Percentiles rank a stretch among this genome's conserved stretches.
These are phyloP conservation scores for Melanotaenia nigrans DNA, from an alignment of 2,797 vertebrate species.

Conservation along the genomic window DNA sequence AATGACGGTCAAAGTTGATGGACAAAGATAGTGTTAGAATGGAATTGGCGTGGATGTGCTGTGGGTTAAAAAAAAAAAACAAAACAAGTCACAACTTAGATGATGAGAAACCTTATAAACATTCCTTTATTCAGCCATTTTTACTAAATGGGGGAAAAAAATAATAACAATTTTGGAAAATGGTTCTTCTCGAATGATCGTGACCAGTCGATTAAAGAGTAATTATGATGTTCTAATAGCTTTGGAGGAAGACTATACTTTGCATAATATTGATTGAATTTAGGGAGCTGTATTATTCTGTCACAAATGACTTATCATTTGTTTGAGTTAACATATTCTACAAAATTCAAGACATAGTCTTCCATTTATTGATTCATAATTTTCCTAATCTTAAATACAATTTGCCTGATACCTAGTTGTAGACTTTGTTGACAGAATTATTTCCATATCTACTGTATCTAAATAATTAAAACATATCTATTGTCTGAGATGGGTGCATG, in stretches of 20 bases:
- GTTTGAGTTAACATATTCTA: neutral
- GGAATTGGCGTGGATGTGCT: neutral
- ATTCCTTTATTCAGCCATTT: too few species aligned
- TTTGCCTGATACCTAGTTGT: neutral
- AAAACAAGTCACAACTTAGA: neutral
- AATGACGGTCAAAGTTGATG: neutral
- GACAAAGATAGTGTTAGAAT: neutral
- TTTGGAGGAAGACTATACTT: neutral
- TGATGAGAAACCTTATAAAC: too few species aligned
- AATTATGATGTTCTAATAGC: too few species aligned
- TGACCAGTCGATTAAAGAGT: too few species aligned
- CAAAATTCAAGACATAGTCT: neutral
- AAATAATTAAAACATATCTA: neutral
- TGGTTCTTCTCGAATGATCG: too few species aligned
- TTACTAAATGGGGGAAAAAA: too few species aligned
- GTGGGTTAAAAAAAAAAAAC: neutral
- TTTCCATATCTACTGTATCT: neutral
- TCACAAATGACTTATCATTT: neutral
- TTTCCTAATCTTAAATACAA: neutral
- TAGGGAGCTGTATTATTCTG: neutral
- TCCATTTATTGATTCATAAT: neutral
- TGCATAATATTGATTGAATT: neutral
- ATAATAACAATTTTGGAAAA: too few species aligned
- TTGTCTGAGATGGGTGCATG: neutral
- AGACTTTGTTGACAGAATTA: neutral